A percentile compares a stretch with the other conserved stretches of the same genome.
Evolutionary conservation across 1,140 invertebrate genomes (phyloP).

Genomic region (Hesperophylax magnus): DNA sequence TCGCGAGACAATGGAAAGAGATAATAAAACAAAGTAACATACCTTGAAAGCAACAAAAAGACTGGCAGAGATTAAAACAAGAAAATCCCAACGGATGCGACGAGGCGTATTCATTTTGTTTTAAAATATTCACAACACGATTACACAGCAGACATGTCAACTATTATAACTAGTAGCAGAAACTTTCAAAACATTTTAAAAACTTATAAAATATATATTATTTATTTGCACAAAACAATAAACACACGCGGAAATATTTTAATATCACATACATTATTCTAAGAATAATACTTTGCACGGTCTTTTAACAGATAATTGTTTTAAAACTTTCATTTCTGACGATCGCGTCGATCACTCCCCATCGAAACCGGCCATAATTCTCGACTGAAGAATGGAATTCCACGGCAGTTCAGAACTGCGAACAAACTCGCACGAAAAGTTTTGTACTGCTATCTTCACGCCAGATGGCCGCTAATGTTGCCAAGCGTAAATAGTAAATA

Average conservation of each 20-base stretch:
- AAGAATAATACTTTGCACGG: not conserved
- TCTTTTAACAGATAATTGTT: slow-evolving; percentile 14
- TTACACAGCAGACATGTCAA: slow-evolving; percentile 39
- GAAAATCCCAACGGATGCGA: slow-evolving; percentile 38
- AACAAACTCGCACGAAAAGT: not conserved
- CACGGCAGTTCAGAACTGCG: not conserved
- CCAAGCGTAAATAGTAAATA: too few relatives aligned
- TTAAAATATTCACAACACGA: slow-evolving; percentile 48
- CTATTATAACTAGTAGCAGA: not conserved
- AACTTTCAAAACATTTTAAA: slow-evolving; percentile 41
- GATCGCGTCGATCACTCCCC: slow-evolving; percentile 8
- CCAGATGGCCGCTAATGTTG: not conserved
- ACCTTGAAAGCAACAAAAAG: slow-evolving; percentile 38
- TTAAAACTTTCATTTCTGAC: slow-evolving; percentile 47
- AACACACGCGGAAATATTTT: not conserved
- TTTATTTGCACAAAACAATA: slow-evolving; percentile 18
- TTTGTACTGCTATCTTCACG: slow-evolving; percentile 12
- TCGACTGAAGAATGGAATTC: slow-evolving; percentile 38
- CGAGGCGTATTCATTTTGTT: slow-evolving; percentile 48
- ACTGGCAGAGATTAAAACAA: slow-evolving; percentile 24
- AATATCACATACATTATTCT: not conserved
- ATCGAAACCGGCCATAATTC: slow-evolving; percentile 24
- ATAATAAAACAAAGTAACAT: slow-evolving; percentile 5
- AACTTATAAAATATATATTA: slow-evolving; percentile 29
- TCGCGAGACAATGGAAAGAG: slow-evolving; percentile 8